phyloP scores from a whole-genome alignment of 2,113 vertebrate genomes.

The Caranx melampygus region DNA sequence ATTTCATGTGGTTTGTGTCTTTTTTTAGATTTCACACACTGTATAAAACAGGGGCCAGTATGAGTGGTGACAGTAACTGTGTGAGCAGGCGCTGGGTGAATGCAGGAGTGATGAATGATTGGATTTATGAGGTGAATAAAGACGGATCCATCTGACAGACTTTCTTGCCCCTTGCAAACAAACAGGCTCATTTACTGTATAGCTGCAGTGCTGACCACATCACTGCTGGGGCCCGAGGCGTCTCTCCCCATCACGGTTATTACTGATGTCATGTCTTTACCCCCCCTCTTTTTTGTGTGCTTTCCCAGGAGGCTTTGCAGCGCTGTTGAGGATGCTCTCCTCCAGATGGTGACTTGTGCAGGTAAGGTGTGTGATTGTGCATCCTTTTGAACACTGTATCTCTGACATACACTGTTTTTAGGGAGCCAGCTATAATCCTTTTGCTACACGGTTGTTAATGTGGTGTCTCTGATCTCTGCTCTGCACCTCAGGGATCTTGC shows the following conservation, averaged over 20 bases:
- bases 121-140: conserved; percentile 20
- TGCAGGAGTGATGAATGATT: conserved; percentile 19
- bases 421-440: conserved; percentile 12
- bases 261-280: conserved; percentile 43
- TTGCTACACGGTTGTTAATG: conserved; percentile 18
- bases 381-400: not conserved
- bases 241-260: conserved; percentile 28
- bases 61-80: not conserved
- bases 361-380: conserved; percentile 48
- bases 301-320: conserved; percentile 64
- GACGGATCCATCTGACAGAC: not conserved
- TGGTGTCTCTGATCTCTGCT: conserved; percentile 31
- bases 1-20: not conserved
- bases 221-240: conserved; percentile 28
- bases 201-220: conserved; percentile 39
- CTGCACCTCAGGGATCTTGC: conserved; percentile 25
- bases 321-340: conserved; percentile 52
- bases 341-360: conserved; percentile 66
- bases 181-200: conserved; percentile 8
- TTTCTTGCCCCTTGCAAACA: not conserved
- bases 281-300: not conserved
- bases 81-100: not conserved
- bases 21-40: not conserved
- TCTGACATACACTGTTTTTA: not conserved
- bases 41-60: not conserved